Percentiles rank a stretch among this genome's conserved stretches.
These are phyloP conservation scores for Platycercus adscitus DNA, from an alignment of 2,113 vertebrate species.

Conservation along the genomic window DNA sequence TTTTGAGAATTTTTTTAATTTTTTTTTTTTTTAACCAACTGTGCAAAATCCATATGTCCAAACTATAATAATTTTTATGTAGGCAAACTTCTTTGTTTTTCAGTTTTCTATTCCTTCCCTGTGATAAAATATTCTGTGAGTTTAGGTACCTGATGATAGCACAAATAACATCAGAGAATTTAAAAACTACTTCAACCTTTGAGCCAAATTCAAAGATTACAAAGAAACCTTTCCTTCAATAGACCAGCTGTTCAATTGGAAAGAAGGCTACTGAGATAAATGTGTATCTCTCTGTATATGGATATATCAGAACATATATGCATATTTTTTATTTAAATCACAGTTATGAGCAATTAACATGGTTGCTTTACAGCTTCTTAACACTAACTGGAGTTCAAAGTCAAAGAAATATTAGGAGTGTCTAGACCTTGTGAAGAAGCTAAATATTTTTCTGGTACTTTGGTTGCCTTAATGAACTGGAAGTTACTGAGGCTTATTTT, in stretches of 20 bases:
- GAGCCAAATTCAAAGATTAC: neutral
- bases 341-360: neutral
- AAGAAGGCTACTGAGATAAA: neutral
- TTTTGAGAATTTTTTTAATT: neutral
- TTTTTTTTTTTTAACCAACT: neutral
- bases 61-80: neutral
- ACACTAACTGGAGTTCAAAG: neutral
- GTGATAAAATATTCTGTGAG: neutral
- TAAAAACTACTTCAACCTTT: neutral
- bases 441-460: slow-evolving; percentile 42
- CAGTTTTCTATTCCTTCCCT: neutral
- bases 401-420: neutral
- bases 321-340: neutral
- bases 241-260: neutral
- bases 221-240: neutral
- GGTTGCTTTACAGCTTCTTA: neutral
- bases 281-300: neutral
- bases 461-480: slow-evolving; percentile 33
- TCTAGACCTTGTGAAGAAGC: neutral
- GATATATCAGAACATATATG: neutral
- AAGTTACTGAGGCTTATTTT: slow-evolving; percentile 49
- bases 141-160: neutral
- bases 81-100: neutral
- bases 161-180: neutral
- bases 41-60: neutral